Conservation (phyloP, 2,888 invertebrate genomes). For the Synanthedon myopaeformis region DNA sequence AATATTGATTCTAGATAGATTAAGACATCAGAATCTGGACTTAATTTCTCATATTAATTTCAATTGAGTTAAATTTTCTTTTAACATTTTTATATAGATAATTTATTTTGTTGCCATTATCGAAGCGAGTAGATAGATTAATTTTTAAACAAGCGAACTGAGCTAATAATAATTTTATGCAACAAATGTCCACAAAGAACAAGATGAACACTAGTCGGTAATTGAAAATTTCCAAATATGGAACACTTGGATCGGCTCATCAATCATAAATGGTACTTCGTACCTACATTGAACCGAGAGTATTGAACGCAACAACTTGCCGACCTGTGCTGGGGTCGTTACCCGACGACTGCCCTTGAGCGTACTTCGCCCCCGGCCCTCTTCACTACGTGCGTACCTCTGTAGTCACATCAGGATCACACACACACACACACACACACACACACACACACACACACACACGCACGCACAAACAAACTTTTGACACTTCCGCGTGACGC, state of each 20-base stretch:
- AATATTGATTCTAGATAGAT: too few species aligned
- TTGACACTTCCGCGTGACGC: conserved; percentile 28
- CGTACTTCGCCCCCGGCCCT: conserved; percentile 45
- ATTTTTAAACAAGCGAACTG: too few species aligned
- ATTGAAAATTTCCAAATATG: not conserved
- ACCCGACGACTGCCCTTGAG: conserved; percentile 57
- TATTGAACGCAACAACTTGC: conserved; percentile 19
- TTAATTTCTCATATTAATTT: too few species aligned
- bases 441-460: not conserved
- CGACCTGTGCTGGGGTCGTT: conserved; percentile 40
- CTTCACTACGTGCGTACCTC: not conserved
- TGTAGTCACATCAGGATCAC: not conserved
- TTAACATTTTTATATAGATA: too few species aligned
- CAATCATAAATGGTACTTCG: conserved; percentile 11
- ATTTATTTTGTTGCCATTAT: too few species aligned
- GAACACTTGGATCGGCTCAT: conserved; percentile 3
- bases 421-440: conserved; percentile 7
- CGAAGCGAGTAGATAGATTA: too few species aligned
- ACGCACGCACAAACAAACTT: conserved; percentile 17
- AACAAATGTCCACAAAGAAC: too few species aligned
- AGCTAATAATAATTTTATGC: too few species aligned
- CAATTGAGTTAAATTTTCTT: too few species aligned
- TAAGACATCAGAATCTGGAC: too few species aligned
- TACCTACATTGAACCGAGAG: conserved; percentile 8
- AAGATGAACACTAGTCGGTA: not conserved